These are phyloP conservation scores for Synanthedon formicaeformis DNA, from an alignment of 2,888 invertebrate species.

Conservation along the genomic window DNA sequence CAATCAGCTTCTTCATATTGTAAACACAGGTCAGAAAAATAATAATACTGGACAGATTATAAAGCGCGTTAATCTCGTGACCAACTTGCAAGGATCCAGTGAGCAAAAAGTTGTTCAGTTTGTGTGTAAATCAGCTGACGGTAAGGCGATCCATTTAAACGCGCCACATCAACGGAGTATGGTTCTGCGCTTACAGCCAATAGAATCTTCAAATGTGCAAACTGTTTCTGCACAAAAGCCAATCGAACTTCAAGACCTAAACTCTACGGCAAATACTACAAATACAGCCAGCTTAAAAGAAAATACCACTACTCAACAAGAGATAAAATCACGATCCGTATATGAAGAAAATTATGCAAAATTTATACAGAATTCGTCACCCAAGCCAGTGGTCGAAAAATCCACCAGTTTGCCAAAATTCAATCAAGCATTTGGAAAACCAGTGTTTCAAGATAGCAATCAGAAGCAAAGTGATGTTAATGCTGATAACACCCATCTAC, in stretches of 20 bases:
- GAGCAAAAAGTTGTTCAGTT: slow-evolving; percentile 72
- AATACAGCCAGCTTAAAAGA: slow-evolving; percentile 26
- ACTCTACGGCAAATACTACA: slow-evolving; percentile 19
- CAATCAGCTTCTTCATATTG: slow-evolving; percentile 62
- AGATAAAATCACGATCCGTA: slow-evolving; percentile 62
- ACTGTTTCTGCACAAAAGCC: slow-evolving; percentile 21
- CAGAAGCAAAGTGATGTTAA: slow-evolving; percentile 39
- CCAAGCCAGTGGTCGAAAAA: slow-evolving; percentile 46
- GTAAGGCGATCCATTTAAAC: slow-evolving; percentile 69
- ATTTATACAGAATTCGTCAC: slow-evolving; percentile 58
- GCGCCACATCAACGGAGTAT: slow-evolving; percentile 66
- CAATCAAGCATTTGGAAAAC: slow-evolving; percentile 83
- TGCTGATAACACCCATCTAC: slow-evolving; percentile 27
- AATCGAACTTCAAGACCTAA: slow-evolving; percentile 35
- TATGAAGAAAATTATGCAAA: slow-evolving; percentile 71
- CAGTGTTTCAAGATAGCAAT: slow-evolving; percentile 68
- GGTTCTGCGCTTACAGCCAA: slow-evolving; percentile 58
- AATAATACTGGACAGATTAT: slow-evolving; percentile 45
- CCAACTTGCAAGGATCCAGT: slow-evolving; percentile 58
- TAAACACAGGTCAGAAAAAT: slow-evolving; percentile 53
- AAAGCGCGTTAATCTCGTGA: slow-evolving; percentile 61
- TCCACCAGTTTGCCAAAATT: slow-evolving; percentile 77
- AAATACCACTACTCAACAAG: slow-evolving; percentile 29
- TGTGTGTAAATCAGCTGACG: slow-evolving; percentile 73
- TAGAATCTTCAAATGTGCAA: slow-evolving; percentile 43